Percentiles rank a stretch among this genome's conserved stretches.
phyloP scores from a whole-genome alignment of 35 echinoderm and acorn worm species.

The Heliocidaris tuberculata region DNA sequence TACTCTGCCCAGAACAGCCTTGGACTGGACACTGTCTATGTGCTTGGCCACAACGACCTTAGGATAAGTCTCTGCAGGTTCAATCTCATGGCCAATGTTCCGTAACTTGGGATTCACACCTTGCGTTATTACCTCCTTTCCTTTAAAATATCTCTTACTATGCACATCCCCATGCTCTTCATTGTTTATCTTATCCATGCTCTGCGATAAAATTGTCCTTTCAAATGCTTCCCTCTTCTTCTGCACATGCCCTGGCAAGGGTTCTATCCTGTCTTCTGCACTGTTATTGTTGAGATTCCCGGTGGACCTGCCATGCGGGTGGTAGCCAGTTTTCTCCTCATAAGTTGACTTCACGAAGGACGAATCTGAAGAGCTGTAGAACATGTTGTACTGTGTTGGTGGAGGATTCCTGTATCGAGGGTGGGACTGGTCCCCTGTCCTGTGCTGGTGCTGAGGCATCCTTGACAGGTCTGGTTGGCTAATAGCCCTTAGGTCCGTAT shows the following conservation, averaged over 20 bases:
- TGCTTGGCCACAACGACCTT: slow-evolving; percentile 32
- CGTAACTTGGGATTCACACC: slow-evolving; percentile 38
- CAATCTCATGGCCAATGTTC: not conserved
- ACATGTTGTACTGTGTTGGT: not conserved
- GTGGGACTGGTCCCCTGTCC: not conserved
- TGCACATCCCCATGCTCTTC: not conserved
- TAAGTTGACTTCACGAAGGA: not conserved
- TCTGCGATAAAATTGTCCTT: slow-evolving; percentile 26
- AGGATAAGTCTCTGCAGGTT: slow-evolving; percentile 40
- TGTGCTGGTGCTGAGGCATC: not conserved
- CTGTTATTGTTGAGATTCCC: slow-evolving; percentile 26
- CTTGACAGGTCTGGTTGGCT: slow-evolving; percentile 27
- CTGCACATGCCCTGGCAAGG: not conserved
- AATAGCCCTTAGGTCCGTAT: not conserved
- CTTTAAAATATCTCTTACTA: not conserved
- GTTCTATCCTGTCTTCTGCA: not conserved
- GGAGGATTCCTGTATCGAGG: slow-evolving; percentile 34
- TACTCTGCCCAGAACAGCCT: slow-evolving; percentile 27
- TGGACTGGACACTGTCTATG: slow-evolving; percentile 37
- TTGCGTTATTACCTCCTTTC: not conserved
- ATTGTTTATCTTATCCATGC: slow-evolving; percentile 15
- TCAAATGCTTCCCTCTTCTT: slow-evolving; percentile 29
- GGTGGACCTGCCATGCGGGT: slow-evolving; percentile 7
- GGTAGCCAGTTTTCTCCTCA: not conserved
- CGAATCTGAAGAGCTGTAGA: not conserved